Evolutionary conservation across 2,888 invertebrate genomes (phyloP).

Genomic region (Eupithecia abbreviata): DNA sequence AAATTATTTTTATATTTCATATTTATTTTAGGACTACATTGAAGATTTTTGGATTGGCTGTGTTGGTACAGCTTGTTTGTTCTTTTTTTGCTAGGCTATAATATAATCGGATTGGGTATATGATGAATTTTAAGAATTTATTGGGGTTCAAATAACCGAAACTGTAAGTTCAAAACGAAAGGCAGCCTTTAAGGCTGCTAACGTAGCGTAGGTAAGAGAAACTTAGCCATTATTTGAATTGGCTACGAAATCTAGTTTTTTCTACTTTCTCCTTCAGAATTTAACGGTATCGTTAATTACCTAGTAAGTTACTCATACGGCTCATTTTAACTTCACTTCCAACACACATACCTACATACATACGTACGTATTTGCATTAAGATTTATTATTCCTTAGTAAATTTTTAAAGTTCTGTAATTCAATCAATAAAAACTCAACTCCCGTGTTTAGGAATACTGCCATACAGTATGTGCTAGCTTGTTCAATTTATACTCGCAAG

Average conservation of each 20-base stretch:
- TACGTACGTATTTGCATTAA: constrained; percentile 1
- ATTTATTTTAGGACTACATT: too few relatives aligned
- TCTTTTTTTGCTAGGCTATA: too few relatives aligned
- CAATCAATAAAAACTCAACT: not conserved
- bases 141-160: not conserved
- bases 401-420: not conserved
- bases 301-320: constrained; percentile 14
- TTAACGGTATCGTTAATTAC: constrained; percentile 26
- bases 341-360: constrained; percentile 6
- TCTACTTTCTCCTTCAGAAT: constrained; percentile 27
- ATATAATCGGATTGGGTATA: not conserved
- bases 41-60: too few relatives aligned
- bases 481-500: too few relatives aligned
- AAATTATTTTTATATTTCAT: too few relatives aligned
- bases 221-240: constrained; percentile 12
- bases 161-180: not conserved
- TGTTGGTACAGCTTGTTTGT: too few relatives aligned
- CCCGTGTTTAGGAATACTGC: too few relatives aligned
- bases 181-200: not conserved
- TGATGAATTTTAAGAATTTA: not conserved
- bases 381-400: not conserved
- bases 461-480: too few relatives aligned
- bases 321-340: not conserved
- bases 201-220: not conserved
- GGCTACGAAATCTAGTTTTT: constrained; percentile 21